Base-by-base conservation (phyloP, 2,113 vertebrate genomes). In the Alaudala cheleensis region DNA sequence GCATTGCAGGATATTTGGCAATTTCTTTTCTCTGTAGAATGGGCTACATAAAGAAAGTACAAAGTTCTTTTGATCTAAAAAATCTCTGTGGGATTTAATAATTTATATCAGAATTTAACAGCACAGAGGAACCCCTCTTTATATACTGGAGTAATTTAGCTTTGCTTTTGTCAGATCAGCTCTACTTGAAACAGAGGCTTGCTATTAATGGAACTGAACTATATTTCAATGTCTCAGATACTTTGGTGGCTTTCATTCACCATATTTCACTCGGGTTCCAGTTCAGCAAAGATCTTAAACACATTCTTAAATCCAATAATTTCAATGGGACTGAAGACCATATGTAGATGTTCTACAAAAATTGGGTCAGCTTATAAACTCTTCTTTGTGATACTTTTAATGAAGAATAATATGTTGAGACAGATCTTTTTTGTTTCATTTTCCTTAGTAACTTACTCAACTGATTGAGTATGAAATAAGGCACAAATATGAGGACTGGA, bases 41-140 rank as follows among this genome's bases (percentile, higher is more conserved):
- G 66, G 70, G 49, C 82, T 92, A 84, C 60, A 62, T 94, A 94
- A 91, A 72, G 65, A 93, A 96, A 96, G 60, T 47, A 95, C 40
- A 67, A 89, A 89, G 51, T 58, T 91, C 62, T 58, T 96, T 97
- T 97, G 88, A 97, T 95, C 85, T 90, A 58, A 94, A 90, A 87
- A 54, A 24, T 84, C 81, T 72, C 81, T 39, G 58, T 80, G 79
- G 90, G 79, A 70, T 94, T 96, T 95, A 94, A 89, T 96, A 87
- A 96, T 96, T 96, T 93, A 92, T 86, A 94, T 96, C 69, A 92
- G 50, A 93, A 91, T 86, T 96, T 96, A 93, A 82, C 65, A 90
- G 64, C 92, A 90, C 81, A 94, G 67, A 86, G 70, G 62, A 93
- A 93, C 78, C 18, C n/a, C n/a, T 92, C 95, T 96, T 95, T 88